Evolutionary conservation across 2,797 vertebrate genomes (phyloP), one percentile per base, ranked within the genome.

Genomic region (Aphelocoma californica): DNA sequence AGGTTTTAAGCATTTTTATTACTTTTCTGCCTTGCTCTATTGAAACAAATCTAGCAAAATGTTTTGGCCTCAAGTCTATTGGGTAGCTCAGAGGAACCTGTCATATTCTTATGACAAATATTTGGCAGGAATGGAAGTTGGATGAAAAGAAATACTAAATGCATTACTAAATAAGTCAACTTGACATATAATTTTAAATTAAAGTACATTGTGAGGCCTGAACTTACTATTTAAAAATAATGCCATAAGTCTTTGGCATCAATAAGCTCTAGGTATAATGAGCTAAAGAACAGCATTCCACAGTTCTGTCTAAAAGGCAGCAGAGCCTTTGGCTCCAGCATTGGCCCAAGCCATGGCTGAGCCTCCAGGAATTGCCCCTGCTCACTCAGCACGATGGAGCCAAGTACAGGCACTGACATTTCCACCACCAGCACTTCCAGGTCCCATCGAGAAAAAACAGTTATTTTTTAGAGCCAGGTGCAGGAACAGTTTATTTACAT

Each of bases 291-390:
- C 18, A 70, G 19, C 10, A 56, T 67, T 67, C 75, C 53, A 56
- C 23, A 92, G 29, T 9, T 45, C 31, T 58, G 44, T 11, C 34
- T 34, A 4, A 42, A 89, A 75, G 67, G 51, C 67, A 85, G 58
- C 29, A 40, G 31, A 90, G 44, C n/a, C 57, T 40, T 28, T 47
- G 47, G 44, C 66, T 69, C 67, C 67, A 54, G 44, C 61, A 67
- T 1, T 36, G 51, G 40, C 40, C 56, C 42, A 14, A 12, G 40
- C 5, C 1, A 14, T 1, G 31, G 20, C 0, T 25, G 25, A 28
- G 38, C 38, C 70, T 47, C 24, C 38, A 23, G 3, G 47, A 84
- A 36, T 9, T 20, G 36, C 2, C 62, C 23, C 7, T 10, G 9
- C 24, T 40, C 65, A 12, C 44, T 7, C 36, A 32, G 15, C 51